phyloP scores from a whole-genome alignment of 2,888 invertebrate species.

The Drosophila cracens region DNA sequence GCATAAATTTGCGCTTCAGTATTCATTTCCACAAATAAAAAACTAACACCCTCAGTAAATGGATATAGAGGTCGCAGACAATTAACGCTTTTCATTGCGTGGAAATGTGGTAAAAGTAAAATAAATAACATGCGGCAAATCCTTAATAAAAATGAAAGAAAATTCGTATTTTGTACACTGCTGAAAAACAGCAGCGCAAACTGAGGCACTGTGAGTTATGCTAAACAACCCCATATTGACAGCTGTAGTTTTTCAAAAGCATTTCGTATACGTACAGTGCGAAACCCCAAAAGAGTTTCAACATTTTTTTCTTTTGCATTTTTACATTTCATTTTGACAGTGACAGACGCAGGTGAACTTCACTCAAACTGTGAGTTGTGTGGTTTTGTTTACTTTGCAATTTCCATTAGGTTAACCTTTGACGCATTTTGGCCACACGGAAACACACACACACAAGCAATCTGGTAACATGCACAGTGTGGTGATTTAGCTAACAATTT shows the following conservation, averaged over 20 bases:
- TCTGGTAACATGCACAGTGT: constrained; percentile 12
- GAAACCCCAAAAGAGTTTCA: constrained; percentile 13
- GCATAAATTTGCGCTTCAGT: constrained; percentile 58
- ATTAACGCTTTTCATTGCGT: constrained; percentile 37
- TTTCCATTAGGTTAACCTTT: constrained; percentile 42
- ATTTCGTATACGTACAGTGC: constrained; percentile 3
- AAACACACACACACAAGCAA: constrained; percentile 6
- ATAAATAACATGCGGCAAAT: constrained; percentile 12
- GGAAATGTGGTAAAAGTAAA: constrained; percentile 37
- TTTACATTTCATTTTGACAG: constrained; percentile 20
- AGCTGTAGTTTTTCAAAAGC: constrained; percentile 41
- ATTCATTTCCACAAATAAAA: constrained; percentile 17
- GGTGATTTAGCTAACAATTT: constrained; percentile 51
- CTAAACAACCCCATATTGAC: constrained; percentile 42
- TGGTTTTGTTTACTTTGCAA: constrained; percentile 27
- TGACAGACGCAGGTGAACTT: constrained; percentile 38
- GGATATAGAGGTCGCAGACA: constrained; percentile 12
- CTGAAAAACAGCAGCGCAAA: constrained; percentile 22
- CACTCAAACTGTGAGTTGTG: constrained; percentile 10
- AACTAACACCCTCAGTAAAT: constrained; percentile 9
- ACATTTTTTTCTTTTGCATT: not conserved
- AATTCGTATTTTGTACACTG: constrained; percentile 13
- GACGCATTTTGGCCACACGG: constrained; percentile 12
- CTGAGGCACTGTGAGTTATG: constrained; percentile 30
- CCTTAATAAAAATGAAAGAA: constrained; percentile 24